These are phyloP conservation scores for Cyphomyrmex costatus DNA, from an alignment of 1,140 invertebrate genomes.

Conservation along the genomic window DNA sequence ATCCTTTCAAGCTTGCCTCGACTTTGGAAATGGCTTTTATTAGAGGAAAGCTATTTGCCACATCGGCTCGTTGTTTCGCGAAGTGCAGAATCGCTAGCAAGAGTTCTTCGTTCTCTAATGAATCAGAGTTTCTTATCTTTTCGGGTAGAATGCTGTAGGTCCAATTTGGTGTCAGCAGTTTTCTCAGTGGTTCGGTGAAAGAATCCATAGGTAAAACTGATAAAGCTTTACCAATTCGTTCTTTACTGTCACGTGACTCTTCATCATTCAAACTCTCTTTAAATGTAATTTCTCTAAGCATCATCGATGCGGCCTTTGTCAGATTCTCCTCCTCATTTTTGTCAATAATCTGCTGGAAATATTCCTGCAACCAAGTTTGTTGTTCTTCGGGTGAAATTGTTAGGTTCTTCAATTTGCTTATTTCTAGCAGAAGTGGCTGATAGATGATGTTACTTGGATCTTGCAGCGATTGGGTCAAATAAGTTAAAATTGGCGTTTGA, in stretches of 20 bases:
- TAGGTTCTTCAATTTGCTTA: background rate
- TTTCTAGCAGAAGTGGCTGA: conserved; percentile 7
- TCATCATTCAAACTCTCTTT: background rate
- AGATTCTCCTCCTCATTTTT: background rate
- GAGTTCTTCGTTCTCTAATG: background rate
- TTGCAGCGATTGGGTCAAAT: conserved; percentile 23
- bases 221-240: background rate
- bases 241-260: background rate
- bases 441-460: conserved; percentile 28
- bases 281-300: conserved; percentile 7
- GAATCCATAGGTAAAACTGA: conserved; percentile 12
- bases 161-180: conserved; percentile 56
- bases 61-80: background rate
- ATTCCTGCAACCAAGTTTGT: background rate
- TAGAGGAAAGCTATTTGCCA: background rate
- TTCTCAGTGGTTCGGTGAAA: conserved; percentile 14
- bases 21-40: conserved; percentile 11
- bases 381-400: conserved; percentile 1
- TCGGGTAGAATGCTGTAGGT: conserved; percentile 27
- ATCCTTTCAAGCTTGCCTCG: conserved; percentile 15
- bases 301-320: conserved; percentile 28
- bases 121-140: background rate
- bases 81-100: conserved; percentile 29
- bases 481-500: background rate
- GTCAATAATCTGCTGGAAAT: conserved; percentile 13